Evolutionary conservation across 2,888 invertebrate species (phyloP).

Genomic region (Lasius fuliginosus): DNA sequence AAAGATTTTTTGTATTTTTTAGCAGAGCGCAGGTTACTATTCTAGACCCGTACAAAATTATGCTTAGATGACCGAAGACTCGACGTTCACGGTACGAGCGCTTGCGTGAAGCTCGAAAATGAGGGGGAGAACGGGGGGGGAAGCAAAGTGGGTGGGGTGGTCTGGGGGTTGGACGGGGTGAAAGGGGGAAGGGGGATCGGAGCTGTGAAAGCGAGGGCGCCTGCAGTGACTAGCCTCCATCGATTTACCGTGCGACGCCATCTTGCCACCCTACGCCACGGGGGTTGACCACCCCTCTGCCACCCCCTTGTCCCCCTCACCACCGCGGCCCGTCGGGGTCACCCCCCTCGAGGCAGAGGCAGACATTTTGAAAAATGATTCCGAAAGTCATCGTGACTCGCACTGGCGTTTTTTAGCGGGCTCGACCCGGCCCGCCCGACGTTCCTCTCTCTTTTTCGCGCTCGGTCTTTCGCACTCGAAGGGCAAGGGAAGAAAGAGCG

Average conservation of each 20-base stretch:
- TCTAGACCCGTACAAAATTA: conserved; percentile 67
- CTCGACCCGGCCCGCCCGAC: conserved; percentile 53
- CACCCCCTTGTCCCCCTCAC: conserved; percentile 63
- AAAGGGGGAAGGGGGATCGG: conserved; percentile 68
- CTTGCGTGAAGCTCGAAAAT: conserved; percentile 86
- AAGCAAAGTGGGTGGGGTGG: conserved; percentile 77
- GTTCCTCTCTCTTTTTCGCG: conserved; percentile 44
- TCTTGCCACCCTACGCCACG: conserved; percentile 86
- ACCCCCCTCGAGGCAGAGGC: conserved; percentile 77
- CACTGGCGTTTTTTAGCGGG: conserved; percentile 73
- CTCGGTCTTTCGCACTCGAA: conserved; percentile 58
- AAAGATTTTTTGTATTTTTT: conserved; percentile 46
- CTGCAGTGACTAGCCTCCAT: conserved; percentile 86
- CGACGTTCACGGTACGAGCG: conserved; percentile 78
- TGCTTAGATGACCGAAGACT: conserved; percentile 77
- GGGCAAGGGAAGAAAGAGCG: conserved; percentile 68
- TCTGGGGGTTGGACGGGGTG: conserved; percentile 73
- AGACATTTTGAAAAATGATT: conserved; percentile 86
- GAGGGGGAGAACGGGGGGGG: conserved; percentile 78
- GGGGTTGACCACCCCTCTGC: conserved; percentile 84
- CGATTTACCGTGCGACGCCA: conserved; percentile 86
- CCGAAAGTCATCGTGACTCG: conserved; percentile 82
- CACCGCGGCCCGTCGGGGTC: conserved; percentile 63
- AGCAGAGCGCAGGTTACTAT: conserved; percentile 51
- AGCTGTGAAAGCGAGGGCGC: conserved; percentile 84